Evolutionary conservation across 2,797 vertebrate species (phyloP).

Genomic region (Octomys mimax): DNA sequence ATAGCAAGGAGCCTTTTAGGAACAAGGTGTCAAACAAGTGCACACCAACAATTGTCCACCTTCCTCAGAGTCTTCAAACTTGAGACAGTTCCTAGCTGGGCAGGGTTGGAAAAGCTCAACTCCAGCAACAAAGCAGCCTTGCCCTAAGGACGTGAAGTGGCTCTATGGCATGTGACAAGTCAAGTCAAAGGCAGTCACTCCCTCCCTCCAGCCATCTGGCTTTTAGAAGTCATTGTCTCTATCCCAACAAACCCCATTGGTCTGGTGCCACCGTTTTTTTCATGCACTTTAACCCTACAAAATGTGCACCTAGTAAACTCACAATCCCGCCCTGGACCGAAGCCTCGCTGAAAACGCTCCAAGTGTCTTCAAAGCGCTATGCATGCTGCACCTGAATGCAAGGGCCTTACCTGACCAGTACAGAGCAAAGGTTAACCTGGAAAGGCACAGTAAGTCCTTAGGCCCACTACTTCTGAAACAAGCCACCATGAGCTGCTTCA

Average conservation of each 20-base stretch:
- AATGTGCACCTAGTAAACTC: not conserved
- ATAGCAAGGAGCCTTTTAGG: not conserved
- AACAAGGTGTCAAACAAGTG: not conserved
- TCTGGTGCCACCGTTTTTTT: not conserved
- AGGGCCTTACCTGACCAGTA: not conserved
- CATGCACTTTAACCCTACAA: conserved; percentile 21
- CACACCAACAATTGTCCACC: not conserved
- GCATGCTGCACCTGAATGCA: not conserved
- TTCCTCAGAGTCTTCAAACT: conserved; percentile 27
- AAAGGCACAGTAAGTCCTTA: not conserved
- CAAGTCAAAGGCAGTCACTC: not conserved
- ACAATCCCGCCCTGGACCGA: not conserved
- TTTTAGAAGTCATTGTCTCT: not conserved
- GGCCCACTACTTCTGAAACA: conserved; percentile 25
- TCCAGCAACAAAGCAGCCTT: conserved; percentile 57
- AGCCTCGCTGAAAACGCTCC: not conserved
- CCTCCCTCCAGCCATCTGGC: conserved; percentile 16
- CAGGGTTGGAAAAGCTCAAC: conserved; percentile 3
- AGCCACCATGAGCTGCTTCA: not conserved
- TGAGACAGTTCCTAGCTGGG: not conserved
- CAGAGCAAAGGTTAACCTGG: not conserved
- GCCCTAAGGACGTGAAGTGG: conserved; percentile 61
- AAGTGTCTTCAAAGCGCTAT: not conserved
- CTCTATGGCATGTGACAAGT: conserved; percentile 76
- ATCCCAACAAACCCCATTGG: conserved; percentile 38